phyloP scores from a whole-genome alignment of 2,888 invertebrate genomes.

The Nasonovia ribisnigri region DNA sequence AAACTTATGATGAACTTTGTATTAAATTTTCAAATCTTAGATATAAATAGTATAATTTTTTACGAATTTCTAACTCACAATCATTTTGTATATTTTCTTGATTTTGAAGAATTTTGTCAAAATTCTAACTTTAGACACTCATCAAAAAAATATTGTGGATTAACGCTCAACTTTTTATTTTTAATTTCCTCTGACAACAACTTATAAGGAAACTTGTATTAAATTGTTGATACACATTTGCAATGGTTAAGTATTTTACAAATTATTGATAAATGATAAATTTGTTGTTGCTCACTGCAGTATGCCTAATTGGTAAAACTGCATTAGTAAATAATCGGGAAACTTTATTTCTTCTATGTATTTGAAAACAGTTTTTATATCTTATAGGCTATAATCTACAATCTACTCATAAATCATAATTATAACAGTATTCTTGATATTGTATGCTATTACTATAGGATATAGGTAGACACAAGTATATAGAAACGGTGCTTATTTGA shows the following conservation, averaged over 20 bases:
- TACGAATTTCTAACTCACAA: no score
- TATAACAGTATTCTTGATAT: neutral
- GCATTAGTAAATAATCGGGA: neutral
- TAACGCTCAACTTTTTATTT: no score
- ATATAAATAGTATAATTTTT: no score
- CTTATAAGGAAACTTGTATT: no score
- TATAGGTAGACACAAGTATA: neutral
- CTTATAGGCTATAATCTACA: neutral
- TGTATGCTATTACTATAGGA: neutral
- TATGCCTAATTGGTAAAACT: neutral
- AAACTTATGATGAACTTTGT: no score
- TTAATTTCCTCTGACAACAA: no score
- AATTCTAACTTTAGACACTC: no score
- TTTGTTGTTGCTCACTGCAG: neutral
- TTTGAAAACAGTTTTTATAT: neutral
- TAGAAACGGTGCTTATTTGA: neutral
- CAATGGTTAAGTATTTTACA: neutral
- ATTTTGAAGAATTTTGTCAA: no score
- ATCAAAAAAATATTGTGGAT: no score
- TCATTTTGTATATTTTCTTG: no score
- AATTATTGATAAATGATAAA: neutral
- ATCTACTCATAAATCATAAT: neutral
- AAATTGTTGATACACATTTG: no score
- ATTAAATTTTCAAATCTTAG: no score
- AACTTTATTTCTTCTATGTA: neutral